These are phyloP conservation scores for Hydractinia symbiolongicarpus DNA, from an alignment of 30 jellyfish, hydroid and myxozoan species.

Conservation along the genomic window DNA sequence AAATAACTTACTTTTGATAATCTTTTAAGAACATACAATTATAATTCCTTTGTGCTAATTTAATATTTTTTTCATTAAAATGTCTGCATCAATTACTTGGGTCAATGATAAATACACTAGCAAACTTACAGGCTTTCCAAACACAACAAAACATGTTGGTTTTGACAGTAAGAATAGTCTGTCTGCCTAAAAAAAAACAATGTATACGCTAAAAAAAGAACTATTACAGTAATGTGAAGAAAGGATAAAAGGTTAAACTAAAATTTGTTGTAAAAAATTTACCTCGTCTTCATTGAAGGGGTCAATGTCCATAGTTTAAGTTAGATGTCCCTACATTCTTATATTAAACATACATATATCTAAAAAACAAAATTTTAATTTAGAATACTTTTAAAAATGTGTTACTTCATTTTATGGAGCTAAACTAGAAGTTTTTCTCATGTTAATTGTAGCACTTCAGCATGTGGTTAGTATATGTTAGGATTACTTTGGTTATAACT, in stretches of 20 bases:
- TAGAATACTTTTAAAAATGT: too few species aligned
- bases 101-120: not conserved
- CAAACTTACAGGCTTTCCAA: constrained; percentile 80
- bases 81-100: not conserved
- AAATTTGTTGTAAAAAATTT: not conserved
- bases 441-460: too few species aligned
- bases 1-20: not conserved
- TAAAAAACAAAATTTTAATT: too few species aligned
- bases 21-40: too few species aligned
- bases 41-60: too few species aligned
- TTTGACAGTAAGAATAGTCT: constrained; percentile 49
- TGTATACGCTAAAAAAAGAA: not conserved
- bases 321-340: not conserved
- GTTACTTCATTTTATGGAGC: too few species aligned
- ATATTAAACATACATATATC: too few species aligned
- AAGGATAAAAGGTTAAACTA: not conserved
- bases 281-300: constrained; percentile 92
- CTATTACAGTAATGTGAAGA: not conserved
- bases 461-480: too few species aligned
- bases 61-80: too few species aligned
- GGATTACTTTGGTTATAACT: too few species aligned
- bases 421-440: too few species aligned
- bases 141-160: constrained; percentile 78
- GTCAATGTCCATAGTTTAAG: constrained; percentile 41
- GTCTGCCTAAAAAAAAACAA: constrained; percentile 52